Evolutionary conservation across 2,113 vertebrate species (phyloP).

Genomic region (Cavia porcellus): DNA sequence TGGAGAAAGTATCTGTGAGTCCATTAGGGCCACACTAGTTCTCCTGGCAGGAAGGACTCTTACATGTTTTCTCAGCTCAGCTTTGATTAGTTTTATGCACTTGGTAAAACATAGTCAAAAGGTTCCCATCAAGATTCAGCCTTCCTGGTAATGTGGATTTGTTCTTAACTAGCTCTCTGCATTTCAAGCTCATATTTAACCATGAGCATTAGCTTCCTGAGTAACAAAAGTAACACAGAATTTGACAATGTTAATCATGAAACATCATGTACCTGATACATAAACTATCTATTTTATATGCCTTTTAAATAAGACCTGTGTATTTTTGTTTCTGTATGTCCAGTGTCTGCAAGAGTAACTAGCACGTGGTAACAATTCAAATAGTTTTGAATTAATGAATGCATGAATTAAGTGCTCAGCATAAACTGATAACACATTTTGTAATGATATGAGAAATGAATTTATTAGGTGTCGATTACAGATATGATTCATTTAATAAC

Average conservation of each 20-base stretch:
- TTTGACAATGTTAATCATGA: background rate
- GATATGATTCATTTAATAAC: background rate
- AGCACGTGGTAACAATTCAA: background rate
- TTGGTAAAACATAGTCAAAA: background rate
- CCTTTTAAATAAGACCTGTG: background rate
- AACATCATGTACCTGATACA: rapidly evolving
- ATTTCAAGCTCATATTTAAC: background rate
- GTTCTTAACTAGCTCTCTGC: background rate
- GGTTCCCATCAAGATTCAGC: background rate
- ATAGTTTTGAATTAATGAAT: background rate
- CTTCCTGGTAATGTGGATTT: background rate
- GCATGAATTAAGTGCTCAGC: background rate
- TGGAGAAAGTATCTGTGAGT: background rate
- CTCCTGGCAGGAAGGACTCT: background rate
- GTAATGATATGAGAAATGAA: background rate
- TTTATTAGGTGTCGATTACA: background rate
- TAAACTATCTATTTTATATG: background rate
- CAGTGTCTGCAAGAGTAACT: background rate
- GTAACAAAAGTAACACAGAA: background rate
- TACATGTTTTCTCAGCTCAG: background rate
- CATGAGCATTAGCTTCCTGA: background rate
- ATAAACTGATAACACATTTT: background rate
- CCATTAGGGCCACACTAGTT: background rate
- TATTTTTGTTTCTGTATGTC: background rate
- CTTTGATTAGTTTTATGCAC: background rate